Conservation (phyloP, 2,888 invertebrate genomes). For the Lepidocyrtoides sp. region DNA sequence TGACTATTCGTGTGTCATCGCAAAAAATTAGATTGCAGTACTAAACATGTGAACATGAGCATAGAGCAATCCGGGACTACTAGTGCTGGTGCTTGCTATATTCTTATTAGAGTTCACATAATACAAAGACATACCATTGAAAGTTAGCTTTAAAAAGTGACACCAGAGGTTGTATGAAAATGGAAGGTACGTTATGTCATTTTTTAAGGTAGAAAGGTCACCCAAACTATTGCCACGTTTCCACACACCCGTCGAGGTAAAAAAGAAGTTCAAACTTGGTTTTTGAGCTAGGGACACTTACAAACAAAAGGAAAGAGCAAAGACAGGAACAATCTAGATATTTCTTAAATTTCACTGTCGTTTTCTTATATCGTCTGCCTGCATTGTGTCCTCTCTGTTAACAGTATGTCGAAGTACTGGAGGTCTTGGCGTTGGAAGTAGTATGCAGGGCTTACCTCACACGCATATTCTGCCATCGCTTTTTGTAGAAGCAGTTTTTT, state of each 20-base stretch:
- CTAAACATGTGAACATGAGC: too few species aligned
- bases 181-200: background rate
- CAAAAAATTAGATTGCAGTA: too few species aligned
- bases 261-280: constrained; percentile 27
- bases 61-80: too few species aligned
- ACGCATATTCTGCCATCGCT: too few species aligned
- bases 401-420: background rate
- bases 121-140: background rate
- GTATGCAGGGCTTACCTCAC: too few species aligned
- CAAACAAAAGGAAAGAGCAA: constrained; percentile 23
- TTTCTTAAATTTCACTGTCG: constrained; percentile 12
- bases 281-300: constrained; percentile 39
- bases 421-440: background rate
- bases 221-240: too few species aligned
- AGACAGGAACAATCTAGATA: constrained; percentile 16
- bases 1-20: background rate
- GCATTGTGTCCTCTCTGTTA: background rate
- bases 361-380: background rate
- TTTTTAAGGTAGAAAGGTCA: constrained; percentile 42
- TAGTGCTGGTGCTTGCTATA: too few species aligned
- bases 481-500: background rate
- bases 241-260: too few species aligned
- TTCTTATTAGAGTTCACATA: too few species aligned
- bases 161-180: background rate
- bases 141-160: constrained; percentile 24